Evolutionary conservation across 2,797 vertebrate genomes (phyloP).

Genomic region (Vultur gryphus): DNA sequence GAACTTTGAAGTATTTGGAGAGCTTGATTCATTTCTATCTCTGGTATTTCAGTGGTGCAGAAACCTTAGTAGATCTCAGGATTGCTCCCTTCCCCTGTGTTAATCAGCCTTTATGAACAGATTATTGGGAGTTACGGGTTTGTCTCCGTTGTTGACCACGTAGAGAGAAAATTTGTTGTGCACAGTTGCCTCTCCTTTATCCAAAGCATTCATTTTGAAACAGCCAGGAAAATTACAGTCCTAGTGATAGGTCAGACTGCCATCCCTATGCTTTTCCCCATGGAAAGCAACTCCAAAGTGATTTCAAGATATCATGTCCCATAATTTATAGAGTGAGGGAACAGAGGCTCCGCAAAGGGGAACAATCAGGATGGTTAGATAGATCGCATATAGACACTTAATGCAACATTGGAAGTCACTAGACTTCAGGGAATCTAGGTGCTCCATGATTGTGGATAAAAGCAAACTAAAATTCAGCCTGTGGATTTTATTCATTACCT

Average conservation of each 20-base stretch:
- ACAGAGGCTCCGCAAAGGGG: not conserved
- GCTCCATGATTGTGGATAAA: not conserved
- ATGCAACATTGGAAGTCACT: not conserved
- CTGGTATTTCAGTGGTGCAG: not conserved
- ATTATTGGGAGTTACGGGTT: not conserved
- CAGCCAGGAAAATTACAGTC: not conserved
- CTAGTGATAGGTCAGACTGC: not conserved
- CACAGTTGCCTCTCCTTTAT: not conserved
- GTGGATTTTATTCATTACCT: not conserved
- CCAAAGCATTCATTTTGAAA: not conserved
- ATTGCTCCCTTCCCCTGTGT: not conserved
- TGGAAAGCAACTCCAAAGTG: not conserved
- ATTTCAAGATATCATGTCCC: not conserved
- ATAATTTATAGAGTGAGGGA: not conserved
- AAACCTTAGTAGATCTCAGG: not conserved
- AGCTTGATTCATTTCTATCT: not conserved
- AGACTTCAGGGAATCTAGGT: not conserved
- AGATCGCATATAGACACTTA: not conserved
- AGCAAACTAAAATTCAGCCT: not conserved
- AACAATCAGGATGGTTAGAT: not conserved
- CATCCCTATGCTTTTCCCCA: not conserved
- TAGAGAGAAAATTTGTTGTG: not conserved
- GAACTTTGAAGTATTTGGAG: not conserved
- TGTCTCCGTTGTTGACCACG: not conserved
- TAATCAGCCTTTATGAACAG: too few species aligned